Evolutionary conservation across 2,888 invertebrate species (phyloP).

Genomic region (Elysia crispata): DNA sequence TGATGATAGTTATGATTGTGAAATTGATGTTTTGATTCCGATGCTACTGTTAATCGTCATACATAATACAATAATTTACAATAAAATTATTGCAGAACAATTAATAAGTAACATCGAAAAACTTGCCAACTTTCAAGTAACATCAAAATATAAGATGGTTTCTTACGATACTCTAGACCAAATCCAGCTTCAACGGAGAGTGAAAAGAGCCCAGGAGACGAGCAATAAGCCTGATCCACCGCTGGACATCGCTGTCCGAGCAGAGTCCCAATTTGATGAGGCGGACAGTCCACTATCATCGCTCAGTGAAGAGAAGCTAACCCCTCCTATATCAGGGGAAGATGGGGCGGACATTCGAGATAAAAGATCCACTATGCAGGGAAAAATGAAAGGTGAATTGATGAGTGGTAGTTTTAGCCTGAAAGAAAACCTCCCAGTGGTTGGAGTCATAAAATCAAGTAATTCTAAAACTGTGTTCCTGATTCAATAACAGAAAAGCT

Average conservation of each 20-base stretch:
- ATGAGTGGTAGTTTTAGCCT: not conserved
- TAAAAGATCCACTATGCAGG: conserved; percentile 59
- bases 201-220: not conserved
- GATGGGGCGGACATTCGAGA: conserved; percentile 53
- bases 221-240: not conserved
- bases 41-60: too few relatives aligned
- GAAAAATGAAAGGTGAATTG: conserved; percentile 56
- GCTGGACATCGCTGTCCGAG: conserved; percentile 19
- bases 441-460: too few relatives aligned
- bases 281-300: not conserved
- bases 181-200: conserved; percentile 50
- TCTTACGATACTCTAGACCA: conserved; percentile 54
- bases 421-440: not conserved
- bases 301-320: conserved; percentile 14
- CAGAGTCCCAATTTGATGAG: not conserved
- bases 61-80: too few relatives aligned
- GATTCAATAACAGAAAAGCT: too few relatives aligned
- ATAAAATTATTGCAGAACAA: too few relatives aligned
- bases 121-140: too few relatives aligned
- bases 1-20: too few relatives aligned
- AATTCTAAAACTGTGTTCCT: too few relatives aligned
- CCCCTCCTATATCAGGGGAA: conserved; percentile 47
- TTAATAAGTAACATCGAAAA: too few relatives aligned
- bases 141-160: too few relatives aligned
- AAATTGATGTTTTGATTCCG: too few relatives aligned